These are phyloP conservation scores for Caradrina kadenii DNA, from an alignment of 2,888 invertebrate species.

Conservation along the genomic window DNA sequence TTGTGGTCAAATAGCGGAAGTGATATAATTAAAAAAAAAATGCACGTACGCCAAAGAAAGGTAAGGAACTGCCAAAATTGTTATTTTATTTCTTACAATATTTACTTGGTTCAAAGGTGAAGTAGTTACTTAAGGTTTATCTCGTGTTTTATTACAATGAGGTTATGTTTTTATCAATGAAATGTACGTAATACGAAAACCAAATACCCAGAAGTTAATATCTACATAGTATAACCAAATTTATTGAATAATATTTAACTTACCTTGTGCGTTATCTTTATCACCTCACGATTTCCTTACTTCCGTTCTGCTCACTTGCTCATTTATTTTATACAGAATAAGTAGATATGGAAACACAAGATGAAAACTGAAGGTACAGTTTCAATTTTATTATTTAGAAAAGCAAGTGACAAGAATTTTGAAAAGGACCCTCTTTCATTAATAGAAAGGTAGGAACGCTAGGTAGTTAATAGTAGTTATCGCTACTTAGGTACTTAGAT, in stretches of 20 bases:
- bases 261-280: not conserved
- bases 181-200: not conserved
- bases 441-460: no score
- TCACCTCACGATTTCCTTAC: not conserved
- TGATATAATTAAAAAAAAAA: constrained; percentile 54
- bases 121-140: not conserved
- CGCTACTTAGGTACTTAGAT: not conserved
- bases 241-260: not conserved
- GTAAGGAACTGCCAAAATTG: constrained; percentile 63
- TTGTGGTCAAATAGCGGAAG: constrained; percentile 21
- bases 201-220: not conserved
- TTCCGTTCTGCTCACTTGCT: not conserved
- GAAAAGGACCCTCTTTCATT: not conserved
- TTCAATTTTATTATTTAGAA: not conserved
- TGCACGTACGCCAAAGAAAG: constrained; percentile 81
- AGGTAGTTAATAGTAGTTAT: no score
- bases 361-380: not conserved
- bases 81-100: not conserved
- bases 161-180: constrained; percentile 36
- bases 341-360: not conserved
- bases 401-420: not conserved
- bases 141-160: not conserved
- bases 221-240: not conserved
- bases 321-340: not conserved
- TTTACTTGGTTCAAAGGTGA: constrained; percentile 19